A percentile compares a stretch with the other conserved stretches of the same genome.
These are phyloP conservation scores for Pelochelys cantorii DNA, from an alignment of 2,797 vertebrate species.

Conservation along the genomic window DNA sequence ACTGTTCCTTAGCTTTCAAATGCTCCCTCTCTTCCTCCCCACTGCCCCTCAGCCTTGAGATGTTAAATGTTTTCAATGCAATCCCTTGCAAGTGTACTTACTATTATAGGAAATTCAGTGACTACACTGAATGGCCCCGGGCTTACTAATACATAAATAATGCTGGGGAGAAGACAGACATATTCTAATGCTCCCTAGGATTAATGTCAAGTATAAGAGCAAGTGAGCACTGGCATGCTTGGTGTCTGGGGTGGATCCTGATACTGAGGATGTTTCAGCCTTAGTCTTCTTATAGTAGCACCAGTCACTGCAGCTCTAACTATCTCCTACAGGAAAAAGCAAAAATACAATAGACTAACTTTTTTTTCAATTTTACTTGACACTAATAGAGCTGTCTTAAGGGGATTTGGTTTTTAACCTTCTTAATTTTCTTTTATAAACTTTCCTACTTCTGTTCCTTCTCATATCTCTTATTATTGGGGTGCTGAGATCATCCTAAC, in stretches of 20 bases:
- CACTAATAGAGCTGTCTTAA: not conserved
- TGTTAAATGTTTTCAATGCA: not conserved
- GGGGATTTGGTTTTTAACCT: not conserved
- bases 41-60: not conserved
- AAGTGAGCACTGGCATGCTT: rapidly evolving
- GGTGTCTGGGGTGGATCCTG: not conserved
- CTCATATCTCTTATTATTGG: not conserved
- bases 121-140: rapidly evolving
- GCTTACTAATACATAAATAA: not conserved
- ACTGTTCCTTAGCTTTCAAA: not conserved
- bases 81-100: not conserved
- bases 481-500: not conserved
- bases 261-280: not conserved
- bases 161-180: not conserved
- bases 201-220: not conserved
- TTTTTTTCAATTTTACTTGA: not conserved
- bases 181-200: not conserved
- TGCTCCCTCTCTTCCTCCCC: not conserved
- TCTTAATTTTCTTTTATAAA: not conserved
- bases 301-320: not conserved
- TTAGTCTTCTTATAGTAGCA: not conserved
- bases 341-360: not conserved
- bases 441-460: not conserved
- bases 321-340: not conserved
- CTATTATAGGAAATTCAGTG: not conserved